Conservation (phyloP, 2,888 invertebrate genomes). For the Aleiodes leptofemur region DNA sequence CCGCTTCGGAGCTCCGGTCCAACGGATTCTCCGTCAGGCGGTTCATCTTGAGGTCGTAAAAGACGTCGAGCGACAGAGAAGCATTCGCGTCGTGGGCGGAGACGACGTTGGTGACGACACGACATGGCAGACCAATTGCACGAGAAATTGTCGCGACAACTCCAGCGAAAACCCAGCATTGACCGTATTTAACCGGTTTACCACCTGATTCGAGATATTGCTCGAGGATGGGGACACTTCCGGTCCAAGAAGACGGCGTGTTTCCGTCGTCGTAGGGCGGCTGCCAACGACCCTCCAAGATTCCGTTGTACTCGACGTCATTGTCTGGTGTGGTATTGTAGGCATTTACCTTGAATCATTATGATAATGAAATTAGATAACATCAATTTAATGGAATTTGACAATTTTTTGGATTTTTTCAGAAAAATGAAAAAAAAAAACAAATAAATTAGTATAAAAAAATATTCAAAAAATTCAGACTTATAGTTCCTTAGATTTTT, state of each 20-base stretch:
- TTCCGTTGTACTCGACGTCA: conserved; percentile 74
- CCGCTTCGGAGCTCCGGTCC: conserved; percentile 74
- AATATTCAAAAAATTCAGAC: too few species aligned
- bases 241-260: conserved; percentile 87
- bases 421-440: too few species aligned
- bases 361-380: background rate
- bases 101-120: conserved; percentile 88
- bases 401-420: too few species aligned
- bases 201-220: conserved; percentile 81
- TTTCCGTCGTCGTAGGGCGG: conserved; percentile 85
- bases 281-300: conserved; percentile 85
- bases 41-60: conserved; percentile 34
- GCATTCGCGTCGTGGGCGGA: conserved; percentile 91
- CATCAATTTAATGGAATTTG: too few species aligned
- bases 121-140: conserved; percentile 87
- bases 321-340: conserved; percentile 18
- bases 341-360: conserved; percentile 34
- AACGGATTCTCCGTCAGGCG: background rate
- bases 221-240: conserved; percentile 86
- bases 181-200: conserved; percentile 85
- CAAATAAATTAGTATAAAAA: too few species aligned
- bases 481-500: too few species aligned
- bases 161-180: conserved; percentile 93
- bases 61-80: conserved; percentile 83
- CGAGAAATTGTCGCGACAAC: conserved; percentile 89